Percentiles rank a stretch among this genome's conserved stretches.
phyloP scores from a whole-genome alignment of 2,797 vertebrate species.

The Mionectes olivaceus region DNA sequence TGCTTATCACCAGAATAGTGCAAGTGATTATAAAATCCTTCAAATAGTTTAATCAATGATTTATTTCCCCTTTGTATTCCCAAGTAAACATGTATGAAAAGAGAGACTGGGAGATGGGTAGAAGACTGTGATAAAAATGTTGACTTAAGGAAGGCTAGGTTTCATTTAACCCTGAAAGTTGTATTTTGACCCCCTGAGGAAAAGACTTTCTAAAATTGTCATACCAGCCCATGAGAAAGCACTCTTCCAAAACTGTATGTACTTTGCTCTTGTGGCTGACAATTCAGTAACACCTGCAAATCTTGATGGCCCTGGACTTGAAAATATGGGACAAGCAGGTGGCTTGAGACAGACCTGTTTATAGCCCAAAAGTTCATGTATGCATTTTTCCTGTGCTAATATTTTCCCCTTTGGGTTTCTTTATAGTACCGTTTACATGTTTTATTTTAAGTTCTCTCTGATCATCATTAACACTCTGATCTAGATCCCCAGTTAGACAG shows the following conservation, averaged over 20 bases:
- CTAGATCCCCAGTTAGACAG: constrained; percentile 5
- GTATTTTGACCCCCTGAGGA: neutral
- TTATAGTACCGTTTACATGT: neutral
- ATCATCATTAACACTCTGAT: neutral
- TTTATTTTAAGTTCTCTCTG: constrained; percentile 1
- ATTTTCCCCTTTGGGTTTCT: neutral
- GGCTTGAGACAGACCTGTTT: neutral
- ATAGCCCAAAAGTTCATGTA: neutral
- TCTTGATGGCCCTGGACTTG: neutral
- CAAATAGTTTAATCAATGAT: constrained; percentile 2
- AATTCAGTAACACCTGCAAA: neutral
- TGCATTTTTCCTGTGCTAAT: neutral
- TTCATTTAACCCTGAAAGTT: neutral
- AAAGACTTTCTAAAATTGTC: neutral
- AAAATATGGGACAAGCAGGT: neutral
- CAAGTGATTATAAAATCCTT: constrained; percentile 43
- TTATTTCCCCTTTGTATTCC: neutral
- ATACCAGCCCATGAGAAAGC: neutral
- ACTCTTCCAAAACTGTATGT: neutral
- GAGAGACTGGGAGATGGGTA: neutral
- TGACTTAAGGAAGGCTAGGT: neutral
- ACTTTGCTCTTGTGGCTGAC: neutral
- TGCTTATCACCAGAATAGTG: constrained; percentile 1
- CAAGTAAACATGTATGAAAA: neutral
- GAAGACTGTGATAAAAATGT: neutral